Evolutionary conservation across 2,113 vertebrate genomes (phyloP).

Genomic region (Rhagologus leucostigma): DNA sequence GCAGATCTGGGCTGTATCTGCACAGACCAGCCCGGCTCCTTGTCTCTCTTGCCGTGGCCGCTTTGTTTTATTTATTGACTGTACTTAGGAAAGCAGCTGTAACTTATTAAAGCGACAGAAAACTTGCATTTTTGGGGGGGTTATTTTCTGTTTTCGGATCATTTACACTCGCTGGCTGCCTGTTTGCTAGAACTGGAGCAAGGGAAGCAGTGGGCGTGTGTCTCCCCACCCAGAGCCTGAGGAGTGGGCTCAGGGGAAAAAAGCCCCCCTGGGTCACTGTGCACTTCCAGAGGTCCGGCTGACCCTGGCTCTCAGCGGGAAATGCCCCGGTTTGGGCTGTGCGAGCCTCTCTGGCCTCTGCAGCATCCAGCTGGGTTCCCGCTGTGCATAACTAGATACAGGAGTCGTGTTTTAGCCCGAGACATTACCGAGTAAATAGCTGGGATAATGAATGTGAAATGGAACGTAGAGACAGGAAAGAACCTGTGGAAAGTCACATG

Average conservation of each 20-base stretch:
- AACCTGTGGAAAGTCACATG: background rate
- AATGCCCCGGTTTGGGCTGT: background rate
- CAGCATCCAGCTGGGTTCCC: background rate
- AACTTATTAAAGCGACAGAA: background rate
- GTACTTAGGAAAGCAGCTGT: background rate
- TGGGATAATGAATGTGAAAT: background rate
- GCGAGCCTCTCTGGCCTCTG: background rate
- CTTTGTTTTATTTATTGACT: background rate
- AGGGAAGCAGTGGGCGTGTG: background rate
- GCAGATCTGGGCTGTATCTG: background rate
- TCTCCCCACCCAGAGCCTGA: background rate
- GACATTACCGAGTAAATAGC: background rate
- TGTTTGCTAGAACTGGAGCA: background rate
- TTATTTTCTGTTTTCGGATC: background rate
- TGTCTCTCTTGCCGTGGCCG: background rate
- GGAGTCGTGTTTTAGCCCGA: background rate
- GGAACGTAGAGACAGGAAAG: background rate
- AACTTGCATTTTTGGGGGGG: background rate
- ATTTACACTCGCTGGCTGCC: background rate
- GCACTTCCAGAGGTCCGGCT: background rate
- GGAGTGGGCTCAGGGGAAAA: background rate
- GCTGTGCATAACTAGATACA: background rate
- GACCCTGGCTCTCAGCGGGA: background rate
- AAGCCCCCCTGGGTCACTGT: fast-evolving
- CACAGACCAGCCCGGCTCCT: background rate